Conservation (phyloP, 2,113 vertebrate genomes). For the Melanotaenia duboulayi region DNA sequence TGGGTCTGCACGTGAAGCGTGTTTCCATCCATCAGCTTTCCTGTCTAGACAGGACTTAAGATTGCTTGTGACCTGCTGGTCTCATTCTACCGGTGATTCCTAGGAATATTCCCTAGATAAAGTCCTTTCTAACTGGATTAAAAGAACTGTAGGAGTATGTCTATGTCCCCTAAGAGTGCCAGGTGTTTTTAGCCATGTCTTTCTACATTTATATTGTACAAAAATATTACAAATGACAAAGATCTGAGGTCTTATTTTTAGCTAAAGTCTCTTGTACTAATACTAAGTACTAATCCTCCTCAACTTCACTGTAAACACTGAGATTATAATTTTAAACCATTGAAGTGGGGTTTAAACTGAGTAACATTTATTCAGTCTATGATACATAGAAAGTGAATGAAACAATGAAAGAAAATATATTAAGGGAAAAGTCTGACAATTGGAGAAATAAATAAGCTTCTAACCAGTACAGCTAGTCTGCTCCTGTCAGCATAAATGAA, state of each 20-base stretch:
- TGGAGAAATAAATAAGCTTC: too few species aligned
- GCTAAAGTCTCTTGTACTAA: too few species aligned
- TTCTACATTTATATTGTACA: not conserved
- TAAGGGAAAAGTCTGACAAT: too few species aligned
- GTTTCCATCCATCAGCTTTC: constrained; percentile 43
- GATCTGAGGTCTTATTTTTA: not conserved
- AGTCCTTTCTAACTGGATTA: constrained; percentile 55
- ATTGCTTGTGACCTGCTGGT: constrained; percentile 55
- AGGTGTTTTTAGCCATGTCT: not conserved
- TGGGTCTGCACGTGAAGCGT: constrained; percentile 28
- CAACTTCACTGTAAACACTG: too few species aligned
- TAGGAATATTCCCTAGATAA: constrained; percentile 53
- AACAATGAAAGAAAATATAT: too few species aligned
- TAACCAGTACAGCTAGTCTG: too few species aligned
- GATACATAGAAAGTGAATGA: too few species aligned
- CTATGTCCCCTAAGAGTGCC: not conserved
- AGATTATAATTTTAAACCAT: too few species aligned
- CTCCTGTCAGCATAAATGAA: too few species aligned
- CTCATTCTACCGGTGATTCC: constrained; percentile 44
- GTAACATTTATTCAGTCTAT: too few species aligned
- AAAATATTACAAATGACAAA: not conserved
- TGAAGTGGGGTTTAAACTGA: too few species aligned
- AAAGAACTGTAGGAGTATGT: constrained; percentile 7
- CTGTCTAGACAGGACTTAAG: constrained; percentile 71
- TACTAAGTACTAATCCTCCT: too few species aligned